These are phyloP conservation scores for Delia radicum DNA, from an alignment of 1,140 invertebrate species.

Conservation along the genomic window DNA sequence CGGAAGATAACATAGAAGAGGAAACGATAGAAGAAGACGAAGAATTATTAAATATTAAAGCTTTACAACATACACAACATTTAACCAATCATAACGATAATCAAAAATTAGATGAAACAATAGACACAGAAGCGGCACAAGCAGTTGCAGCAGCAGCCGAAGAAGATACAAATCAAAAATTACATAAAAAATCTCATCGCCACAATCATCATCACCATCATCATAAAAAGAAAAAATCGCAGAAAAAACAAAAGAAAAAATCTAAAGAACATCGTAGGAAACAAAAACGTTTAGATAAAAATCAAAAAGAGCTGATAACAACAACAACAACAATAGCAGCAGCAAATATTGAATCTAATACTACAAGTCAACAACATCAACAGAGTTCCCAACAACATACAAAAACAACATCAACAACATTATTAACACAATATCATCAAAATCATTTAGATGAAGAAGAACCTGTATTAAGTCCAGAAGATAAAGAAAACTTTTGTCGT, in stretches of 20 bases:
- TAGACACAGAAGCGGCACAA: neutral
- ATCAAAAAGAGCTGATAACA: slow-evolving; percentile 19
- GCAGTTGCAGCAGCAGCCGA: neutral
- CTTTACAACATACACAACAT: neutral
- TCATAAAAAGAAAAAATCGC: slow-evolving; percentile 51
- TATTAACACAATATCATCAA: neutral
- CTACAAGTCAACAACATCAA: slow-evolving; percentile 14
- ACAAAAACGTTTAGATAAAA: slow-evolving; percentile 1
- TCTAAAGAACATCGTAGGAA: slow-evolving; percentile 39
- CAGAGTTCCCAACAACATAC: neutral
- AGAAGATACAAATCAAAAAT: neutral
- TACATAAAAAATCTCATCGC: slow-evolving; percentile 17
- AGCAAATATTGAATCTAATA: slow-evolving; percentile 17
- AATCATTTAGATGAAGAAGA: slow-evolving; percentile 28
- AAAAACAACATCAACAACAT: slow-evolving; percentile 1
- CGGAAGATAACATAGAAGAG: neutral
- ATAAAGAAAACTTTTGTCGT: slow-evolving; percentile 52
- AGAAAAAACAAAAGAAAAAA: slow-evolving; percentile 51
- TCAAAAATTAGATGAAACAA: slow-evolving; percentile 5
- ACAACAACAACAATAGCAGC: slow-evolving; percentile 32
- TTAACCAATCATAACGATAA: slow-evolving; percentile 9
- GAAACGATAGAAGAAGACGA: neutral
- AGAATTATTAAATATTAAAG: neutral
- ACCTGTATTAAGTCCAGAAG: slow-evolving; percentile 47
- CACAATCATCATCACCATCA: slow-evolving; percentile 28